phyloP scores from a whole-genome alignment of 1,140 invertebrate genomes.

The Drosophila melanica region DNA sequence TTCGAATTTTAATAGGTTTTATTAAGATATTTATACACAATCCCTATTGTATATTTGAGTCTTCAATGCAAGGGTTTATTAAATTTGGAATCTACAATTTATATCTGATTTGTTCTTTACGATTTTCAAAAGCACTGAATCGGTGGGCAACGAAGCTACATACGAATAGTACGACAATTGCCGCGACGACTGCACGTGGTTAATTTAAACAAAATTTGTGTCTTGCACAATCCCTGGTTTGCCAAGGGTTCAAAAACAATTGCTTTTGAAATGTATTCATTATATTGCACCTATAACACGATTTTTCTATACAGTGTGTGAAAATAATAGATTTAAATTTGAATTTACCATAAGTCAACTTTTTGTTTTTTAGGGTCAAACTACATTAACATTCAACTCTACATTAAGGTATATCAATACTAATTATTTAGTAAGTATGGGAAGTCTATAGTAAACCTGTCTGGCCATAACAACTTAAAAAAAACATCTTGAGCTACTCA shows the following conservation, averaged over 20 bases:
- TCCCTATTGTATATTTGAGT: neutral
- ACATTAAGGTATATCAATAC: neutral
- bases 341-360: neutral
- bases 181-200: no score
- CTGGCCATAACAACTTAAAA: neutral
- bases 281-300: neutral
- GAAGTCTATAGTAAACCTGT: neutral
- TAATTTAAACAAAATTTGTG: no score
- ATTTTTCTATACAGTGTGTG: neutral
- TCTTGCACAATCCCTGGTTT: neutral
- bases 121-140: no score
- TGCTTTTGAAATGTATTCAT: neutral
- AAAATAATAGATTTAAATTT: neutral
- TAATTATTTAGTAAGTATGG: neutral
- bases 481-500: conserved; percentile 14
- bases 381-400: neutral
- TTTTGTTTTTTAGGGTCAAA: neutral
- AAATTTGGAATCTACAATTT: no score
- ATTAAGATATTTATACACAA: neutral
- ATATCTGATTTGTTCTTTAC: neutral
- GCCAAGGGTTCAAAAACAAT: neutral
- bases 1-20: neutral
- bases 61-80: neutral
- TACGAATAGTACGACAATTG: no score
- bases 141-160: no score